Base-by-base conservation (phyloP, 2,797 vertebrate genomes). In the Scarus forsteni region DNA sequence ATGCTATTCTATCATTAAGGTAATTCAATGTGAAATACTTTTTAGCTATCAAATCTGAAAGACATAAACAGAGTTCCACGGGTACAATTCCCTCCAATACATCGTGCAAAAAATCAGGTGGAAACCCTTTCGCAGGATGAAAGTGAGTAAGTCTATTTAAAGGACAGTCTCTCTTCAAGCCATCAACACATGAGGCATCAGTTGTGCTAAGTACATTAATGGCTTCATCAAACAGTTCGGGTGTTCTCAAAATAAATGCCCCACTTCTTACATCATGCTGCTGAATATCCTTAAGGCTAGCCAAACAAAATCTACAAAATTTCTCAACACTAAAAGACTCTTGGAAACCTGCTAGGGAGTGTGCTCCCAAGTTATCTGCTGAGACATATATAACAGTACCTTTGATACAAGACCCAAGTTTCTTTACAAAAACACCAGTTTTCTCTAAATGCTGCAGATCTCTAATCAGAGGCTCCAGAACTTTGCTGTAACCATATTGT, bases 231-330 rank as follows among this genome's bases (percentile, higher is more conserved):
- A 52, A 63, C 38, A 57, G 5, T 38, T 56, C 0, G 13, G 50
- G 54, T n/a, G n/a, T n/a, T 45, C 44, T 45, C 44, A 45, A 45
- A 45, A 7, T 45, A 7, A 45, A 45, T 5, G 1, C 8, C 44
- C 44, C 44, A 45, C 44, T 45, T 45, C 44, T 45, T 4, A 45
- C 44, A 45, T 45, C 44, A 14, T 45, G 44, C 14, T 45, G 44
- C 4, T 45, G 44, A 45, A 45, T 45, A 45, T 45, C 44, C 12
- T 5, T 3, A 45, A 1, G 13, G 1, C 8, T 45, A 15, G 44
- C 44, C 16, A 50, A 65, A 50, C 63, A 79, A 69, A 57, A 82
- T 48, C 80, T 60, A 34, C 75, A 86, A 57, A 72, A 77, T 14
- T 56, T 77, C 2, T 71, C 56, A 3, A 70, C 61, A 52, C 12